A percentile compares a stretch with the other conserved stretches of the same genome.
Evolutionary conservation across 2,888 invertebrate species (phyloP).

Genomic region (Ophion costatus): DNA sequence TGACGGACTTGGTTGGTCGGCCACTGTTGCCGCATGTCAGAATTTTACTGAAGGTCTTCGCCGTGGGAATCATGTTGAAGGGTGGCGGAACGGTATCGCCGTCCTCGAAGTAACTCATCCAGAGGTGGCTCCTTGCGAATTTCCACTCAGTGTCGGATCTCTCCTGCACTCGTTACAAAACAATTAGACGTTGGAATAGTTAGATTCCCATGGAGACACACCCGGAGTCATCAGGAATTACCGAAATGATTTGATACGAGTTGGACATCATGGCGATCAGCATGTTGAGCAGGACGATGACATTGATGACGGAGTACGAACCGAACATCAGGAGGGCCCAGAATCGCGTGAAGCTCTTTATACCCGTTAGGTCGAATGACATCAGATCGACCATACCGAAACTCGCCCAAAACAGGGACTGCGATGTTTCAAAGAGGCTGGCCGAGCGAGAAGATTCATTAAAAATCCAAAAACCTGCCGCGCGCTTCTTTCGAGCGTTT

Average conservation of each 20-base stretch:
- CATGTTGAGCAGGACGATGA: constrained; percentile 98
- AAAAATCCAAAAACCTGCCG: not conserved
- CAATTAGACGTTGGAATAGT: not conserved
- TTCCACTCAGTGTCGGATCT: constrained; percentile 98
- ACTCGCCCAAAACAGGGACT: constrained; percentile 99
- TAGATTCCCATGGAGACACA: not conserved
- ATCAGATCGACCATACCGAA: constrained; percentile 98
- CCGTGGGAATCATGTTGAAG: constrained; percentile 96
- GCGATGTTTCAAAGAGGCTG: constrained; percentile 98
- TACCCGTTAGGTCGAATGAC: constrained; percentile 96
- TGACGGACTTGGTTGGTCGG: constrained; percentile 86
- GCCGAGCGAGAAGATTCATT: not conserved
- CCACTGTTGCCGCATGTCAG: constrained; percentile 84
- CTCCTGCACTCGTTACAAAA: constrained; percentile 86
- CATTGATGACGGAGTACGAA: constrained; percentile 98
- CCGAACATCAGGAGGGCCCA: constrained; percentile 99
- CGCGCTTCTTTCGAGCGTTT: not conserved
- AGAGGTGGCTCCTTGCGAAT: constrained; percentile 96
- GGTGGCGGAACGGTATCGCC: constrained; percentile 97
- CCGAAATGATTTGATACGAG: constrained; percentile 98
- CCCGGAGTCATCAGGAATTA: constrained; percentile 83
- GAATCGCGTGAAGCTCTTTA: constrained; percentile 97
- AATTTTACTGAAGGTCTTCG: constrained; percentile 88
- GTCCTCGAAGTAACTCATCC: constrained; percentile 98
- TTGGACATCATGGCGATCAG: constrained; percentile 99